Conservation (phyloP, 2,797 vertebrate species). For the Neomorphus geoffroyi region DNA sequence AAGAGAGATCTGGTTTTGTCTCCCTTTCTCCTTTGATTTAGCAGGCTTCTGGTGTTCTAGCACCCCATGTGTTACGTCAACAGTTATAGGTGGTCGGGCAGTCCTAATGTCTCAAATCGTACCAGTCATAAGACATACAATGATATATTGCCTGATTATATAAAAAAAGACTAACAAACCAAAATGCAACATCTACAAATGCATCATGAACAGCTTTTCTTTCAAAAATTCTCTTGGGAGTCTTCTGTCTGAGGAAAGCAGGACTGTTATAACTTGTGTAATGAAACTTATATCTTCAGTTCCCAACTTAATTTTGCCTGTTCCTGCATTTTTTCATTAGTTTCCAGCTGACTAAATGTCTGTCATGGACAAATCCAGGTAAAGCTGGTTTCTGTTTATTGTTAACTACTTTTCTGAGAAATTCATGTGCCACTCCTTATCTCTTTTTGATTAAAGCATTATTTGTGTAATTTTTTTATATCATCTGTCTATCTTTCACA, state of each 20-base stretch:
- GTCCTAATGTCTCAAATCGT: background rate
- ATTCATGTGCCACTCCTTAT: background rate
- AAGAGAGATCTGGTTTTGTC: background rate
- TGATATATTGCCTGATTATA: background rate
- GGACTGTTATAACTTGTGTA: background rate
- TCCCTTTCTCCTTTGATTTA: background rate
- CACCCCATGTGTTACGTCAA: background rate
- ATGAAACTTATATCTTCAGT: background rate
- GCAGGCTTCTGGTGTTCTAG: background rate
- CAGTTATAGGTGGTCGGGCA: background rate
- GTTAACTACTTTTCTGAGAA: background rate
- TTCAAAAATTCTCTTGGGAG: background rate
- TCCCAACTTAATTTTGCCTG: background rate
- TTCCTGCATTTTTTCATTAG: background rate
- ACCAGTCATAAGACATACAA: background rate
- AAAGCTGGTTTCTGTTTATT: background rate
- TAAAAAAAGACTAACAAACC: background rate
- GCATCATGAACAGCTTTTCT: background rate
- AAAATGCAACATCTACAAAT: background rate
- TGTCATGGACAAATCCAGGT: background rate
- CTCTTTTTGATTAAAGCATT: background rate
- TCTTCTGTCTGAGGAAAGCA: background rate
- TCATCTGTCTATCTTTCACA: background rate
- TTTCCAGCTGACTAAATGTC: background rate
- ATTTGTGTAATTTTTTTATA: background rate